Percentiles rank a stretch among this genome's conserved stretches.
These are phyloP conservation scores for Paralinhomoeus sp. DNA, from an alignment of 2,888 invertebrate genomes.

Conservation along the genomic window DNA sequence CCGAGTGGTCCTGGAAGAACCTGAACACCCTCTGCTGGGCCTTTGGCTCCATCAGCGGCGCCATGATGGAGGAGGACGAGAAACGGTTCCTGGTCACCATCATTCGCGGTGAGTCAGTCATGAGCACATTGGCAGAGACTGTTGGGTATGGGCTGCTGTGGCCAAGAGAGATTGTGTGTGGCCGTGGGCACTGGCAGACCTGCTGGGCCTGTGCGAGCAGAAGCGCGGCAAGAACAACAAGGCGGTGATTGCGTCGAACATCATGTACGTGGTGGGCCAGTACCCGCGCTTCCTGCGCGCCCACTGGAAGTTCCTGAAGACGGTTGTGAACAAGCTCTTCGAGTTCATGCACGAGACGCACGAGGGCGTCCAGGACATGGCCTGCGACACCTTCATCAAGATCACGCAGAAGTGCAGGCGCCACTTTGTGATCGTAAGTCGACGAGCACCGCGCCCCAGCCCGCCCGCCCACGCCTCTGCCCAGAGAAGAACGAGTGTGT, in stretches of 20 bases:
- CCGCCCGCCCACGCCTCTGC: not conserved
- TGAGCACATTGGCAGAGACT: too few species aligned
- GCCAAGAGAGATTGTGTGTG: too few species aligned
- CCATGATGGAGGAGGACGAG: conserved; percentile 97
- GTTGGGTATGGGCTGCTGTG: too few species aligned
- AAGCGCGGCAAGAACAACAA: conserved; percentile 98
- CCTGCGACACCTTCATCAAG: conserved; percentile 99
- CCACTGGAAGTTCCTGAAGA: conserved; percentile 99
- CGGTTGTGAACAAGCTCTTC: conserved; percentile 91
- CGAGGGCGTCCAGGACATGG: conserved; percentile 99
- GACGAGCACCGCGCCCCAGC: not conserved
- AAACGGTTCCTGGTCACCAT: conserved; percentile 94
- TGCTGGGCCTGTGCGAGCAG: conserved; percentile 86
- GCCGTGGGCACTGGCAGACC: too few species aligned
- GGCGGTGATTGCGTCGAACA: conserved; percentile 97
- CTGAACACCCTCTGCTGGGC: conserved; percentile 98
- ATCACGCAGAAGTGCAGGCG: conserved; percentile 91
- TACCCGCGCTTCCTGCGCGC: conserved; percentile 89
- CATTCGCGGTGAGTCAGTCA: conserved; percentile 47
- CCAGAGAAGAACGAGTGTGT: too few species aligned
- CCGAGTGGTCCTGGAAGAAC: conserved; percentile 99
- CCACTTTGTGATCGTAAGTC: conserved; percentile 57
- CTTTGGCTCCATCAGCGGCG: conserved; percentile 92
- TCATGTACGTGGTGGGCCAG: conserved; percentile 98
- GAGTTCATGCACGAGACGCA: conserved; percentile 99